Percentiles rank a stretch among this genome's conserved stretches.
These are phyloP conservation scores for Scatophagus argus DNA, from an alignment of 2,113 vertebrate species.

Conservation along the genomic window DNA sequence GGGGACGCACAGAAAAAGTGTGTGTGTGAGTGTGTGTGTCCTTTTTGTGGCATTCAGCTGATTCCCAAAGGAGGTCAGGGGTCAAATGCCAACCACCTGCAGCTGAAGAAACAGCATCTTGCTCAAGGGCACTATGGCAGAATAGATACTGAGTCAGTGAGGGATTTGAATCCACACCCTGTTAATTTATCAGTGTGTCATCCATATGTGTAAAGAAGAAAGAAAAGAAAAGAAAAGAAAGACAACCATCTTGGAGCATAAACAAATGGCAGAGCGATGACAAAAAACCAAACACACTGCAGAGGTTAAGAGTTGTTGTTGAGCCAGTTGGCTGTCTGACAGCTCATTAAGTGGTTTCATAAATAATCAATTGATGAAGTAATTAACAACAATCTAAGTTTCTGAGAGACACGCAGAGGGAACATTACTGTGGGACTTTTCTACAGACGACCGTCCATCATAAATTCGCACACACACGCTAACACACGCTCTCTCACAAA, in stretches of 20 bases:
- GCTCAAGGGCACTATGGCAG: not conserved
- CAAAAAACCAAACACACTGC: not conserved
- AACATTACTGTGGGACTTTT: constrained; percentile 3
- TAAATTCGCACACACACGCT: constrained; percentile 3
- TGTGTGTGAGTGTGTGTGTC: not conserved
- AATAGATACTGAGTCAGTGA: not conserved
- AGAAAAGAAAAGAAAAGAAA: constrained; percentile 10
- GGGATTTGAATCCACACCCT: not conserved
- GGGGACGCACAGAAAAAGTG: not conserved
- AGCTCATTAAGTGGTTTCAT: constrained; percentile 80
- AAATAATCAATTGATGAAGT: constrained; percentile 82
- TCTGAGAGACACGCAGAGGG: constrained; percentile 45
- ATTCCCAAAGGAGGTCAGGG: not conserved
- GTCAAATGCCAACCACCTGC: constrained; percentile 34
- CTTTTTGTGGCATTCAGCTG: not conserved
- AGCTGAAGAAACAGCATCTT: not conserved
- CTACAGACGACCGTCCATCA: not conserved
- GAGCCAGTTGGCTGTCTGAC: constrained; percentile 77
- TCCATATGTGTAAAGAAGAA: not conserved
- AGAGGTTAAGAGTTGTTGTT: constrained; percentile 56
- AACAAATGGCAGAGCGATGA: constrained; percentile 26
- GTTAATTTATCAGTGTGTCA: not conserved
- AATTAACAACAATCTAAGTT: constrained; percentile 79
- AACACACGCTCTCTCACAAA: not conserved
- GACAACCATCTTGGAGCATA: not conserved